Conservation (phyloP, 2,113 vertebrate species). For the Oceanites oceanicus region DNA sequence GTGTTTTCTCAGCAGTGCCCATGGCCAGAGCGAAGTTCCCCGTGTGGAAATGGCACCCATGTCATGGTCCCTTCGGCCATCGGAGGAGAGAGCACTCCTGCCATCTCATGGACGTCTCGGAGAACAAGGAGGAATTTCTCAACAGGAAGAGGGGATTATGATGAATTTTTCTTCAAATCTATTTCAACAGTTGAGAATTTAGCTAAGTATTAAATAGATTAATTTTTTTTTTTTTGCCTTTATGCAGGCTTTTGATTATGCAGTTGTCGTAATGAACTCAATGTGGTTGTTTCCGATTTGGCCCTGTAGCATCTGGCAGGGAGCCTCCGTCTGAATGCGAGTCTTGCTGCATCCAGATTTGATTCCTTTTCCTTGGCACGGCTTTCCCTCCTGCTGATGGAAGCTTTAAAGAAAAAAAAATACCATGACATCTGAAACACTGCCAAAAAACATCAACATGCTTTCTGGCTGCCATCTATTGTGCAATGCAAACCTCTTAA, state of each 20-base stretch:
- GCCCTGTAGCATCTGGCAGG: conserved; percentile 69
- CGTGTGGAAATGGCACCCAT: rapidly evolving
- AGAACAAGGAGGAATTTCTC: conserved; percentile 59
- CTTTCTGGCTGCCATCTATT: conserved; percentile 72
- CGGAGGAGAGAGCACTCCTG: conserved; percentile 38
- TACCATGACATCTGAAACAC: conserved; percentile 70
- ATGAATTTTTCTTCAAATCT: conserved; percentile 70
- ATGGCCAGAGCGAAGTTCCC: rapidly evolving
- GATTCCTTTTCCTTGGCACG: conserved; percentile 75
- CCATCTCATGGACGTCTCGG: conserved; percentile 64
- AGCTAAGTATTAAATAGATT: conserved; percentile 72
- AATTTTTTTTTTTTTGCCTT: conserved; percentile 51
- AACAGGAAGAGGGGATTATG: conserved; percentile 46
- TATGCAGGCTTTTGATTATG: conserved; percentile 73
- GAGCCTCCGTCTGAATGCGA: conserved; percentile 53
- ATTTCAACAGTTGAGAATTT: conserved; percentile 68
- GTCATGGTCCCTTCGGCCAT: rapidly evolving
- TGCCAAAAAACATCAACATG: conserved; percentile 71
- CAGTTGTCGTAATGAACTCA: conserved; percentile 71
- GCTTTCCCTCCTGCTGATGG: conserved; percentile 72
- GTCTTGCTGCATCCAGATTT: conserved; percentile 69
- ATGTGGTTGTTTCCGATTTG: conserved; percentile 78
- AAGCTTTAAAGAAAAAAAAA: conserved; percentile 73
- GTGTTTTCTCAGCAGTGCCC: background rate
- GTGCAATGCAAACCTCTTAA: conserved; percentile 67